A percentile compares a stretch with the other conserved stretches of the same genome.
phyloP scores from a whole-genome alignment of 2,888 invertebrate genomes.

The Aelia acuminata region DNA sequence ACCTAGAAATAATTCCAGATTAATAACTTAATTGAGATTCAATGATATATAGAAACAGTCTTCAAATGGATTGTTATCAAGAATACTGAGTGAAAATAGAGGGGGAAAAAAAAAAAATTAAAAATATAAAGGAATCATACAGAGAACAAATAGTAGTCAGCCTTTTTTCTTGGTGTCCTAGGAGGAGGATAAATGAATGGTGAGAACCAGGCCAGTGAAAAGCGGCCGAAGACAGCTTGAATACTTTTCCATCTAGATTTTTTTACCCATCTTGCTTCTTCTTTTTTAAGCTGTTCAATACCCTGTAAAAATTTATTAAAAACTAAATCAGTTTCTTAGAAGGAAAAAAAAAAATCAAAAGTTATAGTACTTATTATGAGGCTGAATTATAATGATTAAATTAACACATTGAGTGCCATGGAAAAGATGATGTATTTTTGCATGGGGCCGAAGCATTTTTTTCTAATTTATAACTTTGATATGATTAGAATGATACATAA shows the following conservation, averaged over 20 bases:
- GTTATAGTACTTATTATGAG: too few species aligned
- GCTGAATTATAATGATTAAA: too few species aligned
- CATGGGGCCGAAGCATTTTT: too few species aligned
- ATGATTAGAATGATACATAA: too few species aligned
- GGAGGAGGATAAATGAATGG: slow-evolving; percentile 90
- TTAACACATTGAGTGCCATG: too few species aligned
- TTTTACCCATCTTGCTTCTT: slow-evolving; percentile 92
- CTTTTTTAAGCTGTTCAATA: slow-evolving; percentile 96
- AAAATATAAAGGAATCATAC: slow-evolving; percentile 70
- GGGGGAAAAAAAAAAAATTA: neutral
- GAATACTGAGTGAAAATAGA: neutral
- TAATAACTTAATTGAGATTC: slow-evolving; percentile 25
- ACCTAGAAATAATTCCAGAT: slow-evolving; percentile 16
- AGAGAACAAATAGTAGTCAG: slow-evolving; percentile 86
- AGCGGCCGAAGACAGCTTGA: slow-evolving; percentile 96
- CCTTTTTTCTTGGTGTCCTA: slow-evolving; percentile 78
- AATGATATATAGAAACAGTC: slow-evolving; percentile 26
- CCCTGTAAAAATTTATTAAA: slow-evolving; percentile 76
- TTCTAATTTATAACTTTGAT: too few species aligned
- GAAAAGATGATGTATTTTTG: too few species aligned
- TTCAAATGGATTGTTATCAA: slow-evolving; percentile 9
- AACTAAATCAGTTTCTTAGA: neutral
- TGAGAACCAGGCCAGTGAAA: slow-evolving; percentile 94
- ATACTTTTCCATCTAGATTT: slow-evolving; percentile 95
- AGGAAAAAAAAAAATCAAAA: too few species aligned